Evolutionary conservation across 1,140 invertebrate species (phyloP).

Genomic region (Bombus difficillimus): DNA sequence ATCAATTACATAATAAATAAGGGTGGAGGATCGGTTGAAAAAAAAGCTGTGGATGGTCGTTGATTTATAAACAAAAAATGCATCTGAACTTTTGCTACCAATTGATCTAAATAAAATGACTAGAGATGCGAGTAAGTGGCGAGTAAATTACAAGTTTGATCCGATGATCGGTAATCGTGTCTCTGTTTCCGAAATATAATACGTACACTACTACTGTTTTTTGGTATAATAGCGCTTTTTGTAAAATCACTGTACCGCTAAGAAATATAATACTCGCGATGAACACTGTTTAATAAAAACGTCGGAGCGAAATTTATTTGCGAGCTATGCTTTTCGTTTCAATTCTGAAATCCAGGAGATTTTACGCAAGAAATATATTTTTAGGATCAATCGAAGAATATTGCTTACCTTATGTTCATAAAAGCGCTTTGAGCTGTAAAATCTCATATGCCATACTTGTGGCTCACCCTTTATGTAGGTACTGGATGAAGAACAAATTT

Average conservation of each 20-base stretch:
- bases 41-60: neutral
- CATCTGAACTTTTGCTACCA: neutral
- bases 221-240: neutral
- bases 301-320: neutral
- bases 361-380: neutral
- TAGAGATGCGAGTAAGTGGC: neutral
- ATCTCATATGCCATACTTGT: neutral
- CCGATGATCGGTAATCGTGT: neutral
- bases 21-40: constrained; percentile 31
- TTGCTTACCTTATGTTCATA: too few relatives aligned
- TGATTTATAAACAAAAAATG: neutral
- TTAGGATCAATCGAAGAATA: neutral
- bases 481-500: too few relatives aligned
- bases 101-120: neutral
- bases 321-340: neutral
- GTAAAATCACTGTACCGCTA: fast-evolving
- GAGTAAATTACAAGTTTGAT: neutral
- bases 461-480: neutral
- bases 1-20: constrained; percentile 42
- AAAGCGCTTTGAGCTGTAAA: neutral
- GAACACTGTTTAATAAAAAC: neutral
- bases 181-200: neutral
- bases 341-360: neutral
- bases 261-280: neutral
- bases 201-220: neutral